Evolutionary conservation across 2,113 vertebrate genomes (phyloP), one percentile per base, ranked within the genome.

Genomic region (Nyctibius bracteatus): DNA sequence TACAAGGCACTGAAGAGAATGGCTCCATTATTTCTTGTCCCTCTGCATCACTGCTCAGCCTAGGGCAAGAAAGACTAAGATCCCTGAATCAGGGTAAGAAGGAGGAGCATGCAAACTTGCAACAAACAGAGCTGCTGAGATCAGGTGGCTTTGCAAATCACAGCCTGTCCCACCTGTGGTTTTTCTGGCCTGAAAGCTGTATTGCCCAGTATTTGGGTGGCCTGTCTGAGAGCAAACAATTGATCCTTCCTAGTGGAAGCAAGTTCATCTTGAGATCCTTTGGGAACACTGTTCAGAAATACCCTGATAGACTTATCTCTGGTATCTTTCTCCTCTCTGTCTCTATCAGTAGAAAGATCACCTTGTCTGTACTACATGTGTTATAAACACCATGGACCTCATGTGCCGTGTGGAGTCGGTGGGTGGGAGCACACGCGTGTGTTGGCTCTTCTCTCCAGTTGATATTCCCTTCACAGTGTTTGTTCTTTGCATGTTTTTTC

Each of bases 241-340:
- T 94, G 90, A 85, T 94, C 90, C 95, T 97, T 97, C 93, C 96
- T 96, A 86, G 55, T 96, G 96, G 95, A 97, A 97, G 96, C 21
- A 35, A 97, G 92, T 96, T 92, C 68, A 80, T 90, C 79, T 83
- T 85, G 74, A 90, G 83, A 94, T 95, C 95, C 94, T 97, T 96
- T 93, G 73, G 96, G 96, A 97, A 92, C 68, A 80, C 79, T 81
- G 83, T 87, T 94, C 83, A 92, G 82, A 96, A 95, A 74, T 92
- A 88, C 67, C 86, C 84, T 68, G 78, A 51, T 46, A 85, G 88
- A 92, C 71, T 86, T 73, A 16, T 72, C 63, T 86, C 49, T 71
- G 82, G 57, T 89, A 59, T 86, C 86, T 96, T 94, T 92, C 59
- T 85, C 44, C 82, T 87, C 90, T 92, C 46, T 88, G 73, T 93